These are phyloP conservation scores for Drosophila ironensis DNA, from an alignment of 1,140 invertebrate genomes.

Conservation along the genomic window DNA sequence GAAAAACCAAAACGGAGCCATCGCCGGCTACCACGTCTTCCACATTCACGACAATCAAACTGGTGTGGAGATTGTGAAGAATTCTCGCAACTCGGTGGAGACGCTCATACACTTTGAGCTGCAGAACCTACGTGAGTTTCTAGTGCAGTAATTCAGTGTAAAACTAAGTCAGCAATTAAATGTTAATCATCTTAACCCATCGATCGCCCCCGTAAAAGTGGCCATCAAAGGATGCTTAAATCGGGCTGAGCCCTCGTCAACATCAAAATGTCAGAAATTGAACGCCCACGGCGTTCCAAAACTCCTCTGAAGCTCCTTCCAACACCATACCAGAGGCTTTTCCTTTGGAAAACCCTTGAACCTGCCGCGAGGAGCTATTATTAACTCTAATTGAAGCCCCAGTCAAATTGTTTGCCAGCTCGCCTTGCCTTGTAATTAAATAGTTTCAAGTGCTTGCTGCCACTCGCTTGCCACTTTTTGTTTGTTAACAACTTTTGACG, in stretches of 20 bases:
- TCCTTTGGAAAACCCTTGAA: constrained; percentile 2
- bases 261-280: constrained; percentile 25
- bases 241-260: constrained; percentile 15
- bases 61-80: constrained; percentile 85
- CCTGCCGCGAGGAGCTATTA: constrained; percentile 26
- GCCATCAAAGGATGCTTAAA: constrained; percentile 16
- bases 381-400: constrained; percentile 63
- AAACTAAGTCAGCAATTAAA: background rate
- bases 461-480: constrained; percentile 66
- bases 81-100: constrained; percentile 81
- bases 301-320: background rate
- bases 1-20: constrained; percentile 87
- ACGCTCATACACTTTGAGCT: constrained; percentile 84
- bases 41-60: constrained; percentile 87
- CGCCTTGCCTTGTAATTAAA: constrained; percentile 77
- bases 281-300: constrained; percentile 1
- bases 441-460: constrained; percentile 65
- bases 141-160: too few relatives aligned
- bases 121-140: constrained; percentile 86
- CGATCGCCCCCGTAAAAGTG: background rate
- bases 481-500: constrained; percentile 67
- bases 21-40: constrained; percentile 88
- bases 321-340: too few relatives aligned
- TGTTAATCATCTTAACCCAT: constrained; percentile 1
- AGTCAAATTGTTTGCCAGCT: constrained; percentile 71